Percentiles rank a stretch among this genome's conserved stretches.
Conservation (phyloP, 2,797 vertebrate species). For the Leuciscus waleckii region DNA sequence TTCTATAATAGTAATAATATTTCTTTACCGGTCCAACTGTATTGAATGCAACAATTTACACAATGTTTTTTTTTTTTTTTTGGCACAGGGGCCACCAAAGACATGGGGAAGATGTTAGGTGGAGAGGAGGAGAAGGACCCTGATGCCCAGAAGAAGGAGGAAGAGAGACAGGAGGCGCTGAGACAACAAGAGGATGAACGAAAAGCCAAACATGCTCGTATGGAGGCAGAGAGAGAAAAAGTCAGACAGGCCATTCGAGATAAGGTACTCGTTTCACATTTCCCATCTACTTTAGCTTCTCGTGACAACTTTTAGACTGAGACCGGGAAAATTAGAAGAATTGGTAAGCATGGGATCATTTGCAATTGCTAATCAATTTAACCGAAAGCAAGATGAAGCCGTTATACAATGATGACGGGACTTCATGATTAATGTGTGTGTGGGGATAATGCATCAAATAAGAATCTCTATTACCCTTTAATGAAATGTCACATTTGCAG, state of each 20-base stretch:
- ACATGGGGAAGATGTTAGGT: slow-evolving; percentile 99
- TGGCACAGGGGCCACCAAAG: slow-evolving; percentile 93
- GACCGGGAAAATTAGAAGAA: not conserved
- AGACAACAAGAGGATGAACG: slow-evolving; percentile 97
- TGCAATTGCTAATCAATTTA: slow-evolving; percentile 18
- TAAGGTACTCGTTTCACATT: slow-evolving; percentile 82
- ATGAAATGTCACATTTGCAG: slow-evolving; percentile 44
- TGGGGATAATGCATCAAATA: not conserved
- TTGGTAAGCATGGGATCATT: not conserved
- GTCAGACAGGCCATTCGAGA: slow-evolving; percentile 97
- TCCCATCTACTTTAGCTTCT: not conserved
- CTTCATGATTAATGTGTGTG: slow-evolving; percentile 10
- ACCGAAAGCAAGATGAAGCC: slow-evolving; percentile 16
- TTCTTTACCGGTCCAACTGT: too few species aligned
- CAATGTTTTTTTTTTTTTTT: not conserved
- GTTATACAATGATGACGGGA: not conserved
- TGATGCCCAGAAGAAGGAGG: slow-evolving; percentile 95
- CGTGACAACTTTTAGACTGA: not conserved
- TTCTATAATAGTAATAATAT: not conserved
- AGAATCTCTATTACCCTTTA: slow-evolving; percentile 21
- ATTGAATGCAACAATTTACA: too few species aligned
- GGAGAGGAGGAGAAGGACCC: slow-evolving; percentile 98
- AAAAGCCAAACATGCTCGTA: slow-evolving; percentile 93
- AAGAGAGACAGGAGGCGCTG: slow-evolving; percentile 95
- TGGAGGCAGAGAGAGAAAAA: slow-evolving; percentile 97